Percentiles rank a stretch among this genome's conserved stretches.
Evolutionary conservation across 2,797 vertebrate species (phyloP).

Genomic region (Myotis myotis): DNA sequence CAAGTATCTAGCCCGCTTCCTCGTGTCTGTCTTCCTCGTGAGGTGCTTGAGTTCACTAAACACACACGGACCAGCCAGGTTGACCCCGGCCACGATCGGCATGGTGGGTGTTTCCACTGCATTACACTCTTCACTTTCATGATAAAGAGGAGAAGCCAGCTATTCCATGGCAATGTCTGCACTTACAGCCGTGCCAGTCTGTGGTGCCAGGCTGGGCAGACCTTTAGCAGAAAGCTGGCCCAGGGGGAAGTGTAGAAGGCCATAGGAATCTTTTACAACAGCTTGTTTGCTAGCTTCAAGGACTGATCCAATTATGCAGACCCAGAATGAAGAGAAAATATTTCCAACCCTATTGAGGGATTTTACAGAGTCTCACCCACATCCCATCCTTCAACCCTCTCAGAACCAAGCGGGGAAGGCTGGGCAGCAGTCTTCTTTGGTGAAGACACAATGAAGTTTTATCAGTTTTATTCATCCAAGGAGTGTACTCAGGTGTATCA

Average conservation of each 20-base stretch:
- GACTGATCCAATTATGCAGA: not conserved
- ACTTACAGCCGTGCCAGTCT: not conserved
- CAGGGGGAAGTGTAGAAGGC: not conserved
- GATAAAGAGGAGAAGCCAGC: not conserved
- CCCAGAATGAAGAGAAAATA: not conserved
- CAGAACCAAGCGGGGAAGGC: not conserved
- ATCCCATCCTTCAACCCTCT: not conserved
- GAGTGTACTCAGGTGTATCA: conserved; percentile 40
- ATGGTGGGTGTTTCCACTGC: not conserved
- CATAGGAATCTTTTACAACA: not conserved
- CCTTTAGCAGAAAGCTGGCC: not conserved
- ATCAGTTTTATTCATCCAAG: conserved; percentile 53
- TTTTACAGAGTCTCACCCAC: not conserved
- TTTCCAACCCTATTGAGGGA: not conserved
- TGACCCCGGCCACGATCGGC: rapidly evolving
- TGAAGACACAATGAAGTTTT: conserved; percentile 54
- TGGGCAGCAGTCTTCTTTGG: not conserved
- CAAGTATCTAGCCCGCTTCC: not conserved
- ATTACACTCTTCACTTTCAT: no score
- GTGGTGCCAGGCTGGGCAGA: not conserved
- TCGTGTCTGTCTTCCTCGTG: not conserved
- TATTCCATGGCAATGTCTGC: not conserved
- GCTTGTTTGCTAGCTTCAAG: not conserved
- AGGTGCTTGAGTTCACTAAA: not conserved
- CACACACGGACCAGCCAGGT: not conserved